These are phyloP conservation scores for Dolichotis patagonum DNA, from an alignment of 2,113 vertebrate species.

Conservation along the genomic window DNA sequence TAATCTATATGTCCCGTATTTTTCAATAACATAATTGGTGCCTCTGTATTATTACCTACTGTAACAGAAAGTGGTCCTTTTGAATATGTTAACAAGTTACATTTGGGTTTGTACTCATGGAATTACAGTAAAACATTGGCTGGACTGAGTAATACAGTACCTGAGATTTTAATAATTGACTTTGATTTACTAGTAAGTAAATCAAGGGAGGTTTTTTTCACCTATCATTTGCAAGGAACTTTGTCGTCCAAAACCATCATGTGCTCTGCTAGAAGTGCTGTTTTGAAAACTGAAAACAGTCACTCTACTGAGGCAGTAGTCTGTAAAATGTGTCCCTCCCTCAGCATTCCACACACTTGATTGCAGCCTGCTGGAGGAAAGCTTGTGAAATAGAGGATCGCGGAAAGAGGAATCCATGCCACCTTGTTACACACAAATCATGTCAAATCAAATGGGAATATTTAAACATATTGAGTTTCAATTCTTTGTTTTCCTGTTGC, in stretches of 20 bases:
- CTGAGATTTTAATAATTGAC: not conserved
- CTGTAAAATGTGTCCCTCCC: too few relatives aligned
- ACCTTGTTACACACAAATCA: not conserved
- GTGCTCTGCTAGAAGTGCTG: not conserved
- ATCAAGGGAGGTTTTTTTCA: not conserved
- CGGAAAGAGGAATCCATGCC: not conserved
- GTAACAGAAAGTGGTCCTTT: not conserved
- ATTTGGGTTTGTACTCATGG: not conserved
- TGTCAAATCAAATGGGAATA: not conserved
- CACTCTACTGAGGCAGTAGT: not conserved
- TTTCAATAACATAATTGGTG: not conserved
- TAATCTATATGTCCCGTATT: not conserved
- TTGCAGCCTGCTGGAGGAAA: not conserved
- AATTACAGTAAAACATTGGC: not conserved
- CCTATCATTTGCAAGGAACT: not conserved
- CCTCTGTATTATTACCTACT: not conserved
- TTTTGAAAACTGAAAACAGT: too few relatives aligned
- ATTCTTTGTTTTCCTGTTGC: not conserved
- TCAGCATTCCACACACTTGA: too few relatives aligned
- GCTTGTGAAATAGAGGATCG: not conserved
- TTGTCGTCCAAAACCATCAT: not conserved
- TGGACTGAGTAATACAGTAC: not conserved
- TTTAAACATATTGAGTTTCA: not conserved
- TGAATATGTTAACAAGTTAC: not conserved
- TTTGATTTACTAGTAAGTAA: not conserved